Conservation (phyloP, 2,888 invertebrate species). For the Machimus rusticus region DNA sequence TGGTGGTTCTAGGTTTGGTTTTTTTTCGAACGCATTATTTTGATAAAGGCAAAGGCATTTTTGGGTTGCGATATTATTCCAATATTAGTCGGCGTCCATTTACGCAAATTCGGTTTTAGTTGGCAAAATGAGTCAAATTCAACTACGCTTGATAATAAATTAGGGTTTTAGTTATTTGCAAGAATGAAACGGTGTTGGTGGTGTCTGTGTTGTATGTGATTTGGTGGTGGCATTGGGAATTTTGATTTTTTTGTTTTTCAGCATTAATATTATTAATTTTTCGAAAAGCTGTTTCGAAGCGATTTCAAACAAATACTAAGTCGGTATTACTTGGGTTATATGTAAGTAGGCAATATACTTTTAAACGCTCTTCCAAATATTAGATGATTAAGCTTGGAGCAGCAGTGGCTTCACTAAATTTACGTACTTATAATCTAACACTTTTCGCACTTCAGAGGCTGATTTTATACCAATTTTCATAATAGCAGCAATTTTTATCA, state of each 20-base stretch:
- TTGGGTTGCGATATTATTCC: not conserved
- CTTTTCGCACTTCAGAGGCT: not conserved
- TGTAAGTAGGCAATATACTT: not conserved
- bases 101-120: not conserved
- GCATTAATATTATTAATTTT: conserved; percentile 15
- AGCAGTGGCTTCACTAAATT: not conserved
- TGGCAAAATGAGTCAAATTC: conserved; percentile 4
- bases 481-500: not conserved
- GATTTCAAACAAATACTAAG: not conserved
- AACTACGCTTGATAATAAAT: not conserved
- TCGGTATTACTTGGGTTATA: not conserved
- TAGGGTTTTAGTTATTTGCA: conserved; percentile 10
- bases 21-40: not conserved
- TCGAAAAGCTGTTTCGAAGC: not conserved
- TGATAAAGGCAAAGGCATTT: not conserved
- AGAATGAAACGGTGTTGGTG: conserved; percentile 15
- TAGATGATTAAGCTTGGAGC: not conserved
- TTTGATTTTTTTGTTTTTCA: not conserved
- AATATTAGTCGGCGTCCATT: not conserved
- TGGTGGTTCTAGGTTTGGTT: not conserved
- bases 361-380: not conserved
- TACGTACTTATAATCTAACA: not conserved
- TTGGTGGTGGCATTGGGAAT: not conserved
- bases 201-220: conserved; percentile 1
- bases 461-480: not conserved